Base-by-base conservation (phyloP, 2,888 invertebrate genomes). In the Tinea semifulvella region DNA sequence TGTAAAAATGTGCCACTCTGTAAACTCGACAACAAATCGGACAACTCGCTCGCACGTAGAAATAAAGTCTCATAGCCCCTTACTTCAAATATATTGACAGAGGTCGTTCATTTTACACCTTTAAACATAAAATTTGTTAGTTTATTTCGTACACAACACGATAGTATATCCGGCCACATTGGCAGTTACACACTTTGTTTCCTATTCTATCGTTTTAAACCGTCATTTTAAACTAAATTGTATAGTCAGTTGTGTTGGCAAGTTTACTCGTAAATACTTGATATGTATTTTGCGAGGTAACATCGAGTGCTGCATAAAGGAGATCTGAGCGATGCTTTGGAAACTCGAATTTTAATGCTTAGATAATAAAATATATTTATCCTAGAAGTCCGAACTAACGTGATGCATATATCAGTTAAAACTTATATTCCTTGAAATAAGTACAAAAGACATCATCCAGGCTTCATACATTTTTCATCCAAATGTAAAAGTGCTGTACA, bases 201-300 rank as follows among this genome's bases (percentile, higher is more conserved):
- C n/a, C n/a, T n/a, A n/a, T n/a, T n/a, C n/a, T n/a, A n/a, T n/a
- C n/a, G n/a, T n/a, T n/a, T n/a, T n/a, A n/a, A n/a, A n/a, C n/a
- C n/a, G n/a, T n/a, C n/a, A n/a, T n/a, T n/a, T n/a, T n/a, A n/a
- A n/a, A n/a, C n/a, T n/a, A n/a, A n/a, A n/a, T n/a, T n/a, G n/a
- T n/a, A n/a, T n/a, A n/a, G n/a, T n/a, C n/a, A n/a, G n/a, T n/a
- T n/a, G n/a, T n/a, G n/a, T n/a, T n/a, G n/a, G n/a, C n/a, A n/a
- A n/a, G n/a, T n/a, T n/a, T 16, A 40, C 40, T 40, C 40, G 40
- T 40, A 40, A 40, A 40, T 40, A 40, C 40, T 22, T 40, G 40
- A 40, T 40, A 40, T 17, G 17, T 17, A 40, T 40, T 40, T 22
- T 40, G 36, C 40, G 20, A 40, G 40, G 40, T 40, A 40, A 40